Evolutionary conservation across 1,140 invertebrate genomes (phyloP).

Genomic region (Drosophila erecta): DNA sequence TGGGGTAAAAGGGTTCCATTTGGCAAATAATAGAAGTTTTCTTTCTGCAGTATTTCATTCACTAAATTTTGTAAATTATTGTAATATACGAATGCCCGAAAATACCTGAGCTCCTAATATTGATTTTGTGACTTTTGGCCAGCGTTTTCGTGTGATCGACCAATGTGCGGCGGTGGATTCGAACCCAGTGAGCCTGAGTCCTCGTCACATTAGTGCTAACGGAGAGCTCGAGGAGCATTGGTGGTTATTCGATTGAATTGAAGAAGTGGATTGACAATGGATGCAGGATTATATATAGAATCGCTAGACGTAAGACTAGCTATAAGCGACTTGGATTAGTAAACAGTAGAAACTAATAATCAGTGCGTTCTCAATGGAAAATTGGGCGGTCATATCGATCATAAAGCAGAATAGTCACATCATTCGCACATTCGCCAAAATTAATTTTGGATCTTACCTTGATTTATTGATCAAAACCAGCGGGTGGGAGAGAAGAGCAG

Average conservation of each 20-base stretch:
- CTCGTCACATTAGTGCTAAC: constrained; percentile 1
- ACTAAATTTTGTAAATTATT: background rate
- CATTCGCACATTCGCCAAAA: no score
- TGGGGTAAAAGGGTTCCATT: no score
- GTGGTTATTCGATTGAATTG: constrained; percentile 1
- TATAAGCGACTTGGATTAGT: constrained; percentile 1
- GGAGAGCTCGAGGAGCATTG: constrained; percentile 1
- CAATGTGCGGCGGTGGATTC: constrained; percentile 6
- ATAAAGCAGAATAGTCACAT: no score
- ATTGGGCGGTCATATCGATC: background rate
- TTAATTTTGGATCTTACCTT: no score
- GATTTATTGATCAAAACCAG: no score
- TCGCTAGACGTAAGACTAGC: constrained; percentile 2
- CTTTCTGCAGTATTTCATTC: background rate
- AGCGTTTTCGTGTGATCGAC: constrained; percentile 10
- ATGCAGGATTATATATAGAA: background rate
- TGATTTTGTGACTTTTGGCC: background rate
- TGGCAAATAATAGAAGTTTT: background rate
- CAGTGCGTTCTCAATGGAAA: background rate
- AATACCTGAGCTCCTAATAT: background rate
- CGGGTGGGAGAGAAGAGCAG: background rate
- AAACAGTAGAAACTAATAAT: background rate
- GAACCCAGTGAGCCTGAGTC: constrained; percentile 1
- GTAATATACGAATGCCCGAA: background rate
- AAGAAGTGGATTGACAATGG: constrained; percentile 1